Percentiles rank a stretch among this genome's conserved stretches.
Evolutionary conservation across 2,888 invertebrate species (phyloP).

Genomic region (Aspidiotus rigidus): DNA sequence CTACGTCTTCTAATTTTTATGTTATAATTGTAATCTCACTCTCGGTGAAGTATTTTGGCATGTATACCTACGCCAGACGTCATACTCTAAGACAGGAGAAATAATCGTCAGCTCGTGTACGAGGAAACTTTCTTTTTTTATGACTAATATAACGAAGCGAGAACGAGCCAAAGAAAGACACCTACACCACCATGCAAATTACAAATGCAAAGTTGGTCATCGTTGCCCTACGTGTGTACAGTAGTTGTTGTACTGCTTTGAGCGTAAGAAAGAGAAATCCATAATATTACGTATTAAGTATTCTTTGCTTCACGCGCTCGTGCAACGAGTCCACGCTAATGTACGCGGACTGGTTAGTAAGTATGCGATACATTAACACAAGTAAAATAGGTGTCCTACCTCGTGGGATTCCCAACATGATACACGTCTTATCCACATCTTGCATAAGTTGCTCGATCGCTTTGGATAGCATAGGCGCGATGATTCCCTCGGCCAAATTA

Average conservation of each 20-base stretch:
- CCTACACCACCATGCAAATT: background rate
- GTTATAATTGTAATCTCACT: too few species aligned
- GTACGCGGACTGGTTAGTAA: background rate
- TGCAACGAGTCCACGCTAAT: background rate
- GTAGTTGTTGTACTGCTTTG: background rate
- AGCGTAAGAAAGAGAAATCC: conserved; percentile 2
- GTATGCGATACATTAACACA: too few species aligned
- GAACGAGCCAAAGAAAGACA: background rate
- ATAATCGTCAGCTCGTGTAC: too few species aligned
- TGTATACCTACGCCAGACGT: too few species aligned
- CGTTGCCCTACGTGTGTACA: background rate
- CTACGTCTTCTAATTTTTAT: too few species aligned
- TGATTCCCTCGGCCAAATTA: conserved; percentile 53
- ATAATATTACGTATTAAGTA: background rate
- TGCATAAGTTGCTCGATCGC: conserved; percentile 78
- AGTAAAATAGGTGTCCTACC: conserved; percentile 48
- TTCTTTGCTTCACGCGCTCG: background rate
- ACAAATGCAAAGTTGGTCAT: background rate
- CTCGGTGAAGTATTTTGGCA: too few species aligned
- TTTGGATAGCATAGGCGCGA: conserved; percentile 72
- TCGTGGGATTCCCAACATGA: conserved; percentile 74
- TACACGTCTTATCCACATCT: conserved; percentile 76
- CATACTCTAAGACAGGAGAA: too few species aligned
- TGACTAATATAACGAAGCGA: background rate
- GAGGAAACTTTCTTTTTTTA: conserved; percentile 12